Percentiles rank a stretch among this genome's conserved stretches.
Evolutionary conservation across 2,888 invertebrate genomes (phyloP).

Genomic region (Caenorhabditis afra): DNA sequence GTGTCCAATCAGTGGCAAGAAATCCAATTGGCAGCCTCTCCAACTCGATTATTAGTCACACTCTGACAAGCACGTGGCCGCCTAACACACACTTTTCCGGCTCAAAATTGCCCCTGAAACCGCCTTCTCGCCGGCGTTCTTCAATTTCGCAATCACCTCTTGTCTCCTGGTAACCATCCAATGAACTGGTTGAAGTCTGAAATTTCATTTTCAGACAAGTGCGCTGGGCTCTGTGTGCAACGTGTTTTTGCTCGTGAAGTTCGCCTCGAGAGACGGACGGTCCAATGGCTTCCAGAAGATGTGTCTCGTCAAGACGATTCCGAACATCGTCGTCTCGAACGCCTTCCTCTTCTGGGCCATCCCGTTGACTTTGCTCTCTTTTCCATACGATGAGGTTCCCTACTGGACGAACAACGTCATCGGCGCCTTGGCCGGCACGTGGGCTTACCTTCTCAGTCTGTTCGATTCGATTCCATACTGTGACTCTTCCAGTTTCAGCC

Average conservation of each 20-base stretch:
- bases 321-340: slow-evolving; percentile 31
- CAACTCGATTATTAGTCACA: slow-evolving; percentile 8
- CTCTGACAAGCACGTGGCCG: not conserved
- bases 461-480: not conserved
- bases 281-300: slow-evolving; percentile 44
- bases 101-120: slow-evolving; percentile 13
- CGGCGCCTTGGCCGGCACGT: slow-evolving; percentile 23
- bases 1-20: too few species aligned
- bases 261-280: slow-evolving; percentile 1
- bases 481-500: slow-evolving; percentile 9
- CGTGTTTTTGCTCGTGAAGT: slow-evolving; percentile 21
- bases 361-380: slow-evolving; percentile 13
- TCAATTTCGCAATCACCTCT: slow-evolving; percentile 11
- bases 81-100: not conserved
- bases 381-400: slow-evolving; percentile 15
- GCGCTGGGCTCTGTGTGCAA: slow-evolving; percentile 30
- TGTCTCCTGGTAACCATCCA: slow-evolving; percentile 39
- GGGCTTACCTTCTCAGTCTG: slow-evolving; percentile 34
- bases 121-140: slow-evolving; percentile 10
- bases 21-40: not conserved
- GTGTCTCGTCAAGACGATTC: slow-evolving; percentile 28
- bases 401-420: slow-evolving; percentile 21
- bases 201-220: slow-evolving; percentile 20
- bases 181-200: too few species aligned
- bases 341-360: slow-evolving; percentile 38